Evolutionary conservation across 2,113 vertebrate genomes (phyloP), one percentile per base, ranked within the genome.

Genomic region (Corvus hawaiiensis): DNA sequence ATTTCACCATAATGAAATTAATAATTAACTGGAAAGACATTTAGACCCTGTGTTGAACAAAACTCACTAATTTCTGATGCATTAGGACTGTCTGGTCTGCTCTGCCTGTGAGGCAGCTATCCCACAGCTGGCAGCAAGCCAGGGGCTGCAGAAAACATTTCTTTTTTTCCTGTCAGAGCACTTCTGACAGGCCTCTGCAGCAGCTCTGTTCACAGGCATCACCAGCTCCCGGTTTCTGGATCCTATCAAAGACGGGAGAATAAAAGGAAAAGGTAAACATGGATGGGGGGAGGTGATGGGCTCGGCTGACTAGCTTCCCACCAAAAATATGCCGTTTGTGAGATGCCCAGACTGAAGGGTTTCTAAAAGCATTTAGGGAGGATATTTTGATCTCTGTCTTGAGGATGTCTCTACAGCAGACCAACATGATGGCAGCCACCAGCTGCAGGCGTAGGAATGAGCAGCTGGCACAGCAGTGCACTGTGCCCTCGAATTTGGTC

Each of bases 1-100:
- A 85, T 90, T 94, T 92, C 59, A 12, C 49, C 21, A 18, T 61
- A 93, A 91, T 85, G 43, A 91, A 94, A 94, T 87, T 83, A 88
- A 92, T 90, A 88, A 90, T 88, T 90, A 92, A 91, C 71, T 77
- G 26, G 54, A 58, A 75, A 80, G 82, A 58, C 66, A 27, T 91
- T 95, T 62, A 74, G 80, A 73, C 32, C 46, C 55, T 88, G 91
- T 86, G 85, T 66, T 87, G 85, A 92, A 69, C 71, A 90, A 79
- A 95, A 54, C 49, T 91, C 33, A 1, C 58, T 46, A 3, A 88
- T 96, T 88, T 58, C 61, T 76, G 82, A 59, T 66, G 82, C 76
- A 66, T 88, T 90, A 86, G 79, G 78, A 18, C 78, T 87, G 85
- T 85, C 82, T 69, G 78, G 15, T 14, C 49, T 49, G 46, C 41